Percentiles rank a stretch among this genome's conserved stretches.
Conservation (phyloP, 37 sponge, comb jelly and placozoan genomes). For the Diacarnus erythraeanus region DNA sequence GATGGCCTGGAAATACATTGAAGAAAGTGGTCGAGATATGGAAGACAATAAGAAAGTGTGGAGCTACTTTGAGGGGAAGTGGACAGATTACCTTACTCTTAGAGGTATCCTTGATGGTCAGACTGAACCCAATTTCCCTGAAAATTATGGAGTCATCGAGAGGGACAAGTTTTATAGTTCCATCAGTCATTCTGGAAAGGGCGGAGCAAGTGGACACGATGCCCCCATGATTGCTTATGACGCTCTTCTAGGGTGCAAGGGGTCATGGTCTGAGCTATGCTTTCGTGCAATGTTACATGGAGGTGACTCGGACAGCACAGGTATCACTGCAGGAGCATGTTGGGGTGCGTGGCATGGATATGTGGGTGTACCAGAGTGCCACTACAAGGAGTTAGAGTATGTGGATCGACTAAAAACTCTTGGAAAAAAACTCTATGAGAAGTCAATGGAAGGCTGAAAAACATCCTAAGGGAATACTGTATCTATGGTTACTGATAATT, state of each 20-base stretch:
- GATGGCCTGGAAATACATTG: constrained; percentile 62
- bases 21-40: constrained; percentile 55
- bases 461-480: too few relatives aligned
- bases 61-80: constrained; percentile 71
- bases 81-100: constrained; percentile 59
- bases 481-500: too few relatives aligned
- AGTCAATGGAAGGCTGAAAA: background rate
- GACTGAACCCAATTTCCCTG: constrained; percentile 60
- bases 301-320: constrained; percentile 93
- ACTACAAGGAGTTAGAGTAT: constrained; percentile 78
- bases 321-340: constrained; percentile 75
- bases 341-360: constrained; percentile 83
- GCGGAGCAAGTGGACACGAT: constrained; percentile 92
- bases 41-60: constrained; percentile 58
- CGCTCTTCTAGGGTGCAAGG: constrained; percentile 71
- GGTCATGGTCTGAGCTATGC: constrained; percentile 75
- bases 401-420: constrained; percentile 49
- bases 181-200: constrained; percentile 68
- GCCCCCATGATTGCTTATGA: constrained; percentile 94
- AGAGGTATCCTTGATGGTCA: constrained; percentile 57
- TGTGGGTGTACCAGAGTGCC: constrained; percentile 57
- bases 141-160: constrained; percentile 45
- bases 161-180: constrained; percentile 66
- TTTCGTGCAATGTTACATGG: constrained; percentile 85
- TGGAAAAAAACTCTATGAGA: constrained; percentile 35